Base-by-base conservation (phyloP, 2,797 vertebrate species). In the Molothrus ater region DNA sequence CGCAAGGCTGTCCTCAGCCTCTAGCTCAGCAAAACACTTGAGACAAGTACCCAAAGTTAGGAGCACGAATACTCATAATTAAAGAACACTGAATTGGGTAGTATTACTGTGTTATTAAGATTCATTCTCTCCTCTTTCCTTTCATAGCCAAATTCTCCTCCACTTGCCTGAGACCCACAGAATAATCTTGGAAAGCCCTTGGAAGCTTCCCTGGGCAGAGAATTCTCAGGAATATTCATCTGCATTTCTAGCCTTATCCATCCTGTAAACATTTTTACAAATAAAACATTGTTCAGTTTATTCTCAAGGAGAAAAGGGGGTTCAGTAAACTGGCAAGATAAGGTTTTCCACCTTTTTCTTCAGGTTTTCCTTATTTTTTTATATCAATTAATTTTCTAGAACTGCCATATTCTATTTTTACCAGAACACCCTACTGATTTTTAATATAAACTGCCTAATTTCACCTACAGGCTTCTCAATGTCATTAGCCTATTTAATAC, bases 231-330 rank as follows among this genome's bases (percentile, higher is more conserved):
- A 92, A 68, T 84, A 69, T 63, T 72, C 43, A n/a, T 70, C 26
- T 66, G 12, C 16, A 36, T 65, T 93, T 88, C 56, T 80, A 93
- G 21, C 8, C 40, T 82, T 85, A 51, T 81, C 14, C 2, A 2
- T 68, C 9, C 25, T 50, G 16, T 22, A 85, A 85, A 68, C 6
- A 40, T 19, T 81, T 82, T 69, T 61, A 19, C 32, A 66, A 72
- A 61, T 28, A 88, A 80, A 92, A 65, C 13, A n/a, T 50, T 26
- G 7, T 9, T 82, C 16, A 64, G 10, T 18, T 74, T 40, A 68
- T 70, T 84, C 14, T 47, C 71, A 16, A 13, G 6, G 6, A 3
- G 4, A 1, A 17, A 22, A 72, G 12, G 2, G 1, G 5, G 2
- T 5, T 25, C 61, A 78, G 4, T 29, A 64, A 79, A 80, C 18